phyloP scores from a whole-genome alignment of 1,140 invertebrate genomes.

The Diplogasteroides magnus region DNA sequence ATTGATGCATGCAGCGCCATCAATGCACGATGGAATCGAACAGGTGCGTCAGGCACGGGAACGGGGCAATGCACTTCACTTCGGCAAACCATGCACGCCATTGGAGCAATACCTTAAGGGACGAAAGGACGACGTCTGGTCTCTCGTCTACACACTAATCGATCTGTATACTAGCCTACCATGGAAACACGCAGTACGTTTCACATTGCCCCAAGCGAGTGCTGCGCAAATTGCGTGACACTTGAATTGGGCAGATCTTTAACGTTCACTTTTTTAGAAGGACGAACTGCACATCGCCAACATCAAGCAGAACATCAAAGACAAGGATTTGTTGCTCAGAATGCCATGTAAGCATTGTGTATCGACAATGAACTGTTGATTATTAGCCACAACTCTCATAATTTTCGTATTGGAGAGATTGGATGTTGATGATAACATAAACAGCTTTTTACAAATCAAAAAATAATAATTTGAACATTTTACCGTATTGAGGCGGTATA shows the following conservation, averaged over 20 bases:
- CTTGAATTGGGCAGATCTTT: slow-evolving; percentile 26
- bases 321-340: neutral
- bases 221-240: slow-evolving; percentile 26
- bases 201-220: neutral
- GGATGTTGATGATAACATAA: no score
- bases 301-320: neutral
- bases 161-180: slow-evolving; percentile 96
- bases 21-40: slow-evolving; percentile 90
- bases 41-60: slow-evolving; percentile 23
- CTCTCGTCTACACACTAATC: slow-evolving; percentile 95
- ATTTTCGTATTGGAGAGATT: no score
- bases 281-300: no score
- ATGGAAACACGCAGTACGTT: slow-evolving; percentile 63
- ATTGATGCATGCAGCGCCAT: slow-evolving; percentile 95
- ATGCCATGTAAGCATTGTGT: neutral
- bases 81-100: no score
- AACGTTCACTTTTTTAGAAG: no score
- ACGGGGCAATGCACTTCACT: no score
- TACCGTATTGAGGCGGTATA: neutral
- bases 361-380: no score
- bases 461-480: neutral
- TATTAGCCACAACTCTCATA: no score
- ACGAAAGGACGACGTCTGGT: slow-evolving; percentile 83
- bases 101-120: neutral
- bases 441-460: no score